Conservation (phyloP, 2,797 vertebrate species). For the Pseudochirops cupreus region DNA sequence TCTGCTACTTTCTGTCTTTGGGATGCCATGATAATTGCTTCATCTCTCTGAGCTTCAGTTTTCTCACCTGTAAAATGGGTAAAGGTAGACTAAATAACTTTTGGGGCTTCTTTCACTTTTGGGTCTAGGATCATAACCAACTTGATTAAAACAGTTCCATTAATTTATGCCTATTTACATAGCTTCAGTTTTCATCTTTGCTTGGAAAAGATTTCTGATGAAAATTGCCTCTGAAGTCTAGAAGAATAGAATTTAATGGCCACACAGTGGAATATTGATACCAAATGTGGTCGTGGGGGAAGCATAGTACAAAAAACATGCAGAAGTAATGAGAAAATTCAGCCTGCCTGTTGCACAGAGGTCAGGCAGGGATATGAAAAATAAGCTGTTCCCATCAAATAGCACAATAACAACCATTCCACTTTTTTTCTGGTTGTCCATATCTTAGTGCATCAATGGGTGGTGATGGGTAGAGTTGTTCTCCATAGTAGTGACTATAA, state of each 20-base stretch:
- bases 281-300: neutral
- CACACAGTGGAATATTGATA: neutral
- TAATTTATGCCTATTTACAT: neutral
- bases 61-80: neutral
- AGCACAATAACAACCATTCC: neutral
- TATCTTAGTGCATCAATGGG: neutral
- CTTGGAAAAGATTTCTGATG: neutral
- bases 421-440: neutral
- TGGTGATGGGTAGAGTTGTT: neutral
- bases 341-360: neutral
- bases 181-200: neutral
- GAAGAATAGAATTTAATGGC: neutral
- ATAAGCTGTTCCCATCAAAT: neutral
- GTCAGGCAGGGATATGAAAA: neutral
- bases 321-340: neutral
- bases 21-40: neutral
- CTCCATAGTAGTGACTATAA: neutral
- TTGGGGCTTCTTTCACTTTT: neutral
- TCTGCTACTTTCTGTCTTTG: neutral
- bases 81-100: neutral
- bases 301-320: neutral
- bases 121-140: neutral
- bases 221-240: neutral
- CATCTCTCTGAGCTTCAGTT: neutral
- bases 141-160: neutral